These are phyloP conservation scores for Meloidogyne hapla DNA, from an alignment of 1,140 invertebrate species.

Conservation along the genomic window DNA sequence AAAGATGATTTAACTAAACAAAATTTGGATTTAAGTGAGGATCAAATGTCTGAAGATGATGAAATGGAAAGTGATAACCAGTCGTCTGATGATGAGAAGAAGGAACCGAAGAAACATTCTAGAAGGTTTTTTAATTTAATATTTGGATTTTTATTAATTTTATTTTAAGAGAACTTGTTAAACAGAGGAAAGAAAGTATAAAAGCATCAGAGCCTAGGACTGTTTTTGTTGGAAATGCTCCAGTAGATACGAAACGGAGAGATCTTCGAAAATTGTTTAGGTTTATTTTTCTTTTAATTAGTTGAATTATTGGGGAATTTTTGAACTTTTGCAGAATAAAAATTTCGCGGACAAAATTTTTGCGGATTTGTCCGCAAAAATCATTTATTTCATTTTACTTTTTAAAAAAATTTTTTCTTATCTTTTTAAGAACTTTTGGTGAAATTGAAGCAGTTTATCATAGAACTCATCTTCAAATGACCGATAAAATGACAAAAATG, in stretches of 20 bases:
- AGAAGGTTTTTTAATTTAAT: not conserved
- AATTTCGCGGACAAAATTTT: too few species aligned
- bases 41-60: not conserved
- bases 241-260: not conserved
- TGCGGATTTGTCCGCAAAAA: too few species aligned
- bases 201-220: slow-evolving; percentile 8
- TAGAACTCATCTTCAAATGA: slow-evolving; percentile 23
- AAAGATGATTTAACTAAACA: not conserved
- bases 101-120: not conserved
- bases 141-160: not conserved
- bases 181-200: not conserved
- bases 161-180: not conserved
- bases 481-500: slow-evolving; percentile 26
- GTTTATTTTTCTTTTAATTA: not conserved
- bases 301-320: too few species aligned
- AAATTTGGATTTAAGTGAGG: not conserved
- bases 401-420: not conserved
- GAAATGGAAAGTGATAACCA: not conserved
- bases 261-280: slow-evolving; percentile 16
- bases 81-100: not conserved
- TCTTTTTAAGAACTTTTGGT: slow-evolving; percentile 11
- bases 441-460: slow-evolving; percentile 25
- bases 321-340: too few species aligned
- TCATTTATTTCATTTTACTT: too few species aligned
- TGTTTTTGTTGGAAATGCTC: slow-evolving; percentile 27